Percentiles rank a stretch among this genome's conserved stretches.
Conservation (phyloP, 2,888 invertebrate species). For the Sussaba pulchella region DNA sequence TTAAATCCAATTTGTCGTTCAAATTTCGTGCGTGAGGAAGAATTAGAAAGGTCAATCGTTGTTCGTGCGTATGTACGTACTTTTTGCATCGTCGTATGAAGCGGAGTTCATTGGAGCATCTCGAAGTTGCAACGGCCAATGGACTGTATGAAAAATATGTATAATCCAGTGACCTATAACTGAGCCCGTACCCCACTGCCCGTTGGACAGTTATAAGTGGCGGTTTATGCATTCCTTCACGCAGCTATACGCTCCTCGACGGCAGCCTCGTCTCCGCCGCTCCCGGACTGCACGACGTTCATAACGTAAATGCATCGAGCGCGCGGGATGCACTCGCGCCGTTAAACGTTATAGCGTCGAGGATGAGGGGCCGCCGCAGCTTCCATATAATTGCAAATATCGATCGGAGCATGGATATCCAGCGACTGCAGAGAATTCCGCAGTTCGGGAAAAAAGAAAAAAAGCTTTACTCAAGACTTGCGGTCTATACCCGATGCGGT, state of each 20-base stretch:
- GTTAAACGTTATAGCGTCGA: neutral
- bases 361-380: neutral
- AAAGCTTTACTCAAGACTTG: too few species aligned
- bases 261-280: conserved; percentile 12
- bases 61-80: too few species aligned
- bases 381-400: conserved; percentile 25
- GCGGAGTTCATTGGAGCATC: conserved; percentile 45
- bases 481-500: too few species aligned
- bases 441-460: too few species aligned
- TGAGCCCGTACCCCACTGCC: conserved; percentile 59
- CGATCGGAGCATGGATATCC: neutral
- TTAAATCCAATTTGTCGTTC: too few species aligned
- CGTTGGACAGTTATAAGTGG: conserved; percentile 68
- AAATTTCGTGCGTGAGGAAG: too few species aligned
- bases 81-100: neutral
- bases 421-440: too few species aligned
- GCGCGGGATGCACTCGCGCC: neutral
- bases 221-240: conserved; percentile 66
- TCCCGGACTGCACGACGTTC: neutral
- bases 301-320: conserved; percentile 17
- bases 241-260: conserved; percentile 55
- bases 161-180: conserved; percentile 66
- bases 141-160: conserved; percentile 50
- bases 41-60: too few species aligned
- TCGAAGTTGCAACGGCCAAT: conserved; percentile 30